phyloP scores from a whole-genome alignment of 1,140 invertebrate genomes.

The Chironomus tepperi region DNA sequence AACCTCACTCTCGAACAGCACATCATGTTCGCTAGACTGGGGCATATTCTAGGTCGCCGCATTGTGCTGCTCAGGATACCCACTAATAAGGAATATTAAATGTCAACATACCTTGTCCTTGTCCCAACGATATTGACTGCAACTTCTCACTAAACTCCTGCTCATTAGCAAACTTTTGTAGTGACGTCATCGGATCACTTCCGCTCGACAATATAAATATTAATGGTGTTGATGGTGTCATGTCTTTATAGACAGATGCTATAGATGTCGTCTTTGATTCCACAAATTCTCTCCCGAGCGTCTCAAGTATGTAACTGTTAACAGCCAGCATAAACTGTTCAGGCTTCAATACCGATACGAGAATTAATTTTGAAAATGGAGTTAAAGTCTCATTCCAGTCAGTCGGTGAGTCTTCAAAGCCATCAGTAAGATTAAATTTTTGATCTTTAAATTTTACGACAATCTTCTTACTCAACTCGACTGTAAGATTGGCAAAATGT shows the following conservation, averaged over 20 bases:
- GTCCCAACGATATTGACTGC: conserved; percentile 78
- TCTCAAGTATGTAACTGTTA: conserved; percentile 64
- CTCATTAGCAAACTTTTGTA: conserved; percentile 70
- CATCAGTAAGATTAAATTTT: conserved; percentile 30
- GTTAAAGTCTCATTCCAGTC: conserved; percentile 52
- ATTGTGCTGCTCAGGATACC: no score
- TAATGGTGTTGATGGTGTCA: conserved; percentile 61
- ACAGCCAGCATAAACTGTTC: conserved; percentile 75
- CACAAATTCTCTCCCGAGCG: conserved; percentile 67
- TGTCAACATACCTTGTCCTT: conserved; percentile 59
- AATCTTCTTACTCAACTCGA: conserved; percentile 48
- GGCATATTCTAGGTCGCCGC: no score
- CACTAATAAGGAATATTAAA: no score
- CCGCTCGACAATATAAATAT: conserved; percentile 87
- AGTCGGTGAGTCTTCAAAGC: background rate
- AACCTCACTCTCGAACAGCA: no score
- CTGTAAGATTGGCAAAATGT: conserved; percentile 43
- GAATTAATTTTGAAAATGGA: conserved; percentile 71
- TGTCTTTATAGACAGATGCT: conserved; percentile 58
- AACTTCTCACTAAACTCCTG: conserved; percentile 66
- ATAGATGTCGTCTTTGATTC: conserved; percentile 48
- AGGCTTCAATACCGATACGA: conserved; percentile 68
- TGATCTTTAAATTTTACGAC: conserved; percentile 51
- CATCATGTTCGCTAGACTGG: no score
- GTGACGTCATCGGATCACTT: conserved; percentile 77